phyloP scores from a whole-genome alignment of 2,113 vertebrate species.

The Dromaius novaehollandiae region DNA sequence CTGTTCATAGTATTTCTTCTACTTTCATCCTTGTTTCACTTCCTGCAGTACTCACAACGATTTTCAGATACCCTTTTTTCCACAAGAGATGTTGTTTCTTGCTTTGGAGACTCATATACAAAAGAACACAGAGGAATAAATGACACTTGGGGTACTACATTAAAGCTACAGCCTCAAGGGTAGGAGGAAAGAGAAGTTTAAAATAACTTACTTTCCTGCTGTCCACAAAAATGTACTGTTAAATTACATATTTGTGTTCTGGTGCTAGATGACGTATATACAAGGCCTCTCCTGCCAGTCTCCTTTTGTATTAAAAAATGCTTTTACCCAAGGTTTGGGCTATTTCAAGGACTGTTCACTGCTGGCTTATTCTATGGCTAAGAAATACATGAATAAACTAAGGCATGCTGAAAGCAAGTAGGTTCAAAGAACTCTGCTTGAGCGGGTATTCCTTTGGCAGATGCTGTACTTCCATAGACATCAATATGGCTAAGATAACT shows the following conservation, averaged over 20 bases:
- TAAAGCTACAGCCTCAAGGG: constrained; percentile 5
- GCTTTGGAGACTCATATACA: constrained; percentile 15
- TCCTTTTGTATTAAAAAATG: constrained; percentile 8
- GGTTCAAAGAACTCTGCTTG: not conserved
- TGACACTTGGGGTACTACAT: constrained; percentile 11
- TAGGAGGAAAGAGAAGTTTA: not conserved
- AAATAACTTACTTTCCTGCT: constrained; percentile 31
- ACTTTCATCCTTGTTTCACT: not conserved
- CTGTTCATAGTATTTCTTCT: not conserved
- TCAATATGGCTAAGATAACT: not conserved
- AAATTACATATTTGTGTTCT: constrained; percentile 23
- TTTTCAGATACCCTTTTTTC: constrained; percentile 9
- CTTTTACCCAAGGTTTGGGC: not conserved
- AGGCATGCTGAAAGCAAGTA: not conserved
- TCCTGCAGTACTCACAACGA: not conserved
- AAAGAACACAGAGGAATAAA: constrained; percentile 13
- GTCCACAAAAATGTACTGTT: constrained; percentile 18
- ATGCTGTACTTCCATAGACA: not conserved
- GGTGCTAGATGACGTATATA: not conserved
- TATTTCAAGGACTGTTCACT: not conserved
- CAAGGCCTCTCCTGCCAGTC: constrained; percentile 4
- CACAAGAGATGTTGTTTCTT: not conserved
- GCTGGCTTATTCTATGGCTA: not conserved
- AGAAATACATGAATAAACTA: not conserved
- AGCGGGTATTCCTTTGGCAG: not conserved